These are phyloP conservation scores for Paracyclopina nana DNA, from an alignment of 1,140 invertebrate genomes.

Conservation along the genomic window DNA sequence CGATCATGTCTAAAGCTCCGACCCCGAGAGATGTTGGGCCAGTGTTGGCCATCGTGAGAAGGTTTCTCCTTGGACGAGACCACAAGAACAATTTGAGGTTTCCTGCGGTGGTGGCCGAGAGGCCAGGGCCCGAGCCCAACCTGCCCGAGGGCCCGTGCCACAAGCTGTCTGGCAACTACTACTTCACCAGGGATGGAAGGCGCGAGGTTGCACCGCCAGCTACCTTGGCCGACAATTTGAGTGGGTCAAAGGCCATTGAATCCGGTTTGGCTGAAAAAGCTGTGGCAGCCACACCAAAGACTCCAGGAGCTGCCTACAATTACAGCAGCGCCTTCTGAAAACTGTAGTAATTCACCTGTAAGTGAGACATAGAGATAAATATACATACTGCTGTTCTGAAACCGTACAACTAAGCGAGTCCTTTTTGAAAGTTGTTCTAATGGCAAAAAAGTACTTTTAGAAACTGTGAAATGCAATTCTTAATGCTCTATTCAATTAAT, in stretches of 20 bases:
- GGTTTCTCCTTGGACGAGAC: conserved; percentile 24
- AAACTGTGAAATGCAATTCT: no score
- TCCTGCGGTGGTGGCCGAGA: conserved; percentile 35
- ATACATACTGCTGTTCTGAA: no score
- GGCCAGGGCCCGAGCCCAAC: conserved; percentile 50
- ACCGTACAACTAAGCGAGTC: no score
- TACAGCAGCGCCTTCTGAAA: neutral
- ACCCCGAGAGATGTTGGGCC: neutral
- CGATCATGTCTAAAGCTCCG: neutral
- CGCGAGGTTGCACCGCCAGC: conserved; percentile 45
- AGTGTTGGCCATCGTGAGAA: neutral
- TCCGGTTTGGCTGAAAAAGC: no score
- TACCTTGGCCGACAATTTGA: conserved; percentile 22
- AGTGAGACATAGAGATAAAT: no score
- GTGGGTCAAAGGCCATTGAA: neutral
- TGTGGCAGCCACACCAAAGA: neutral
- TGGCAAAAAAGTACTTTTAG: no score
- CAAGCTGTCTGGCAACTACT: conserved; percentile 53
- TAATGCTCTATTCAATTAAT: no score
- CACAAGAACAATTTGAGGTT: conserved; percentile 41
- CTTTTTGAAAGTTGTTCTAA: no score
- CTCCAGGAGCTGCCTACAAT: conserved; percentile 6
- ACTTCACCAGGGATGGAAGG: conserved; percentile 49
- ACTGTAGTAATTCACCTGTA: neutral
- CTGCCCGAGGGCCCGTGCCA: conserved; percentile 51